Evolutionary conservation across 2,113 vertebrate genomes (phyloP).

Genomic region (Chamaea fasciata): DNA sequence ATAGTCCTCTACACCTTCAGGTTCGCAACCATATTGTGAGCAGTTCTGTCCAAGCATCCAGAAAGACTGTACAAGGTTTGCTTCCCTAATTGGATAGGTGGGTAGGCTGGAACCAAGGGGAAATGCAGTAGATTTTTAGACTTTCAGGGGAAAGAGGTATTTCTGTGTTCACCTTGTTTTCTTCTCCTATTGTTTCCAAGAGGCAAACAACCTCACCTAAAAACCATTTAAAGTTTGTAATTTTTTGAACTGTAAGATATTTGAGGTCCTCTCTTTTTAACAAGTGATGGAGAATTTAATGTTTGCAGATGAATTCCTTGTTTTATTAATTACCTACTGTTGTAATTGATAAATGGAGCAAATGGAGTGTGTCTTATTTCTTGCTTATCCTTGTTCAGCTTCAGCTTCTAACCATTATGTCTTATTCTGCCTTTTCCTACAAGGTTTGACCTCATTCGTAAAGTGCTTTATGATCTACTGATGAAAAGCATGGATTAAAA

Average conservation of each 20-base stretch:
- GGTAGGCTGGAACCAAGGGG: neutral
- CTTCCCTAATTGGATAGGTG: neutral
- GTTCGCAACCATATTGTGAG: neutral
- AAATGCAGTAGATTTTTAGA: neutral
- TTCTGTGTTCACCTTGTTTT: neutral
- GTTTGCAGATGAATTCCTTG: neutral
- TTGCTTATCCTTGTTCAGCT: neutral
- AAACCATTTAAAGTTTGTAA: neutral
- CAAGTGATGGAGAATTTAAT: neutral
- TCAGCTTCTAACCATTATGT: neutral
- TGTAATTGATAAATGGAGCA: neutral
- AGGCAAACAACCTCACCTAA: neutral
- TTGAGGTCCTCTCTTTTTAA: neutral
- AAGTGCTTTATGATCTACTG: neutral
- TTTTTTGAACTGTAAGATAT: neutral
- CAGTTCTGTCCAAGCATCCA: neutral
- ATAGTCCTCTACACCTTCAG: neutral
- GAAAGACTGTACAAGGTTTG: neutral
- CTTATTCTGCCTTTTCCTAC: neutral
- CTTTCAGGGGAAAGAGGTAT: neutral
- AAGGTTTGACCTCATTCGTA: neutral
- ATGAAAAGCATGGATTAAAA: constrained; percentile 3
- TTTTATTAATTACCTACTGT: neutral
- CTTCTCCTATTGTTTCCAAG: neutral
- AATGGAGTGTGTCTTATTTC: neutral